Evolutionary conservation across 2,888 invertebrate species (phyloP), one percentile per base, ranked within the genome.

Genomic region (Leucoptera coffeella): DNA sequence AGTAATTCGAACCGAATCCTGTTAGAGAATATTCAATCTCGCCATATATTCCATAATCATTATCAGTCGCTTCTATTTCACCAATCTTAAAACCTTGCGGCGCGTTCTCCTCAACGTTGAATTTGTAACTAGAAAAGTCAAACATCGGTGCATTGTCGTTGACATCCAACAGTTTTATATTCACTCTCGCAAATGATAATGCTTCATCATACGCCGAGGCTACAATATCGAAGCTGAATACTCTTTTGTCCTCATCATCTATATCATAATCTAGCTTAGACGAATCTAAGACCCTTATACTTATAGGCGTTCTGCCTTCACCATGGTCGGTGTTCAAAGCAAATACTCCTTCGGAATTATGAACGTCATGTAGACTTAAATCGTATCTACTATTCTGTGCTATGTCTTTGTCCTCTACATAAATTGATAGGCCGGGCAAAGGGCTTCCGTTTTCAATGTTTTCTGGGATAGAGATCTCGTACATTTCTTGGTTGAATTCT

Each of bases 81-180:
- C 80, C 80, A 14, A 87, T 76, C 40, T 75, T 72, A 0, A 74
- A 65, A 1, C 77, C 80, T 1, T 74, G 57, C 1, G 73, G 57
- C 0, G 78, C 65, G 46, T 83, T 79, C 52, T 88, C 87, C 2
- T 73, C 53, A 0, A 85, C 77, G 22, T 74, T 71, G 21, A 85
- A 73, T 29, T 77, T 74, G 41, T 85, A 86, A 10, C 74, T 73
- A 1, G 71, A 47, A 30, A 75, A 60, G 6, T 74, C 64, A 41
- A 87, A 88, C 19, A 77, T 50, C 0, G 89, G 89, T 1, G 78
- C 57, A 39, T 89, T 89, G 38, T 90, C 90, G 42, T 90, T 90
- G 26, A 82, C 80, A 48, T 90, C 90, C 15, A 78, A 41, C 2
- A 89, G 50, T 34, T 78, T 76, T 2, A 81, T 74, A 27, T 77